A percentile compares a stretch with the other conserved stretches of the same genome.
These are phyloP conservation scores for Troides helena DNA, from an alignment of 2,888 invertebrate species.

Conservation along the genomic window DNA sequence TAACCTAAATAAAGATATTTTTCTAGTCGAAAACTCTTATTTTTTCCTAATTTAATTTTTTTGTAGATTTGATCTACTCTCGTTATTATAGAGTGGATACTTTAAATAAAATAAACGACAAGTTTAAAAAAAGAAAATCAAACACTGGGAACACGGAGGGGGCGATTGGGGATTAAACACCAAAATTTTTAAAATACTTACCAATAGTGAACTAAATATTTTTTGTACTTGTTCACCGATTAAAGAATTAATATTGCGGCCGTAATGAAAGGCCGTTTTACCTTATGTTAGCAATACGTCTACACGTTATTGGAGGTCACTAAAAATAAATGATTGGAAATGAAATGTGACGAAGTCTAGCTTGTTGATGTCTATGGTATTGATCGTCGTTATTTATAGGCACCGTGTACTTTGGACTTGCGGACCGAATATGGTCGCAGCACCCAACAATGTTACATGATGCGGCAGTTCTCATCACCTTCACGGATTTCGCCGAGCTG, in stretches of 20 bases:
- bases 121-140: slow-evolving; percentile 50
- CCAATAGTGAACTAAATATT: slow-evolving; percentile 51
- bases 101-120: slow-evolving; percentile 47
- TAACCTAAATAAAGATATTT: slow-evolving; percentile 56
- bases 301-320: slow-evolving; percentile 8
- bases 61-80: slow-evolving; percentile 72
- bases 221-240: slow-evolving; percentile 66
- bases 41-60: slow-evolving; percentile 30
- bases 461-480: slow-evolving; percentile 71
- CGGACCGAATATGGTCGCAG: slow-evolving; percentile 29
- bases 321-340: slow-evolving; percentile 17
- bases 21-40: slow-evolving; percentile 42
- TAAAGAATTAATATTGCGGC: slow-evolving; percentile 24
- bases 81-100: slow-evolving; percentile 35
- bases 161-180: slow-evolving; percentile 33
- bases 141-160: slow-evolving; percentile 46
- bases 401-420: slow-evolving; percentile 42
- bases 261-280: slow-evolving; percentile 20
- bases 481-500: slow-evolving; percentile 67
- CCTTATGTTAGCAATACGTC: slow-evolving; percentile 4
- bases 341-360: slow-evolving; percentile 20
- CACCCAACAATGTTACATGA: slow-evolving; percentile 55
- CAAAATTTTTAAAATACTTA: slow-evolving; percentile 52
- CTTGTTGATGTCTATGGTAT: slow-evolving; percentile 5
- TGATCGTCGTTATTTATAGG: slow-evolving; percentile 40